Percentiles rank a stretch among this genome's conserved stretches.
Evolutionary conservation across 1,140 invertebrate species (phyloP).

Genomic region (Scaptodrosophila lebanonensis): DNA sequence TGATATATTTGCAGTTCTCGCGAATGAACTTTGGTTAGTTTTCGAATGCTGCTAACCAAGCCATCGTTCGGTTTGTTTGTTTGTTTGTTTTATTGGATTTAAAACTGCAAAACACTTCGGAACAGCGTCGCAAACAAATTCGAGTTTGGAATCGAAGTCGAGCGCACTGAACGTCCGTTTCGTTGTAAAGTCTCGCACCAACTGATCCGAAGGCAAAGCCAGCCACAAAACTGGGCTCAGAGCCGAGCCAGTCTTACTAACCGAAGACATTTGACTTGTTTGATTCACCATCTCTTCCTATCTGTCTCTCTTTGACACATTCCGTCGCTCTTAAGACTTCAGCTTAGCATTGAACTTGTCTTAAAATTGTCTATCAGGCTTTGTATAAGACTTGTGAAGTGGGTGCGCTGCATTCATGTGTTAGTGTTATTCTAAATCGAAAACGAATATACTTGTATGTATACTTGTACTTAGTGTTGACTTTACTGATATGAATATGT

Average conservation of each 20-base stretch:
- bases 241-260: not conserved
- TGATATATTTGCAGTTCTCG: constrained; percentile 1
- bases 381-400: too few relatives aligned
- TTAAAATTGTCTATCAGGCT: not conserved
- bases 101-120: too few relatives aligned
- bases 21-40: constrained; percentile 60
- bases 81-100: too few relatives aligned
- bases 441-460: too few relatives aligned
- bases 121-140: too few relatives aligned
- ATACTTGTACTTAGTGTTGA: too few relatives aligned
- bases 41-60: constrained; percentile 51
- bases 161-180: constrained; percentile 24
- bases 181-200: constrained; percentile 47
- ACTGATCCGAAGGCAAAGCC: constrained; percentile 29
- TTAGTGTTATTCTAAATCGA: too few relatives aligned
- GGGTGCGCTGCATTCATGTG: too few relatives aligned
- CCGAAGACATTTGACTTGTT: constrained; percentile 13
- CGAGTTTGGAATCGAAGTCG: too few relatives aligned
- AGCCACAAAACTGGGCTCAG: too few relatives aligned
- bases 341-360: not conserved
- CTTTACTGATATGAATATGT: too few relatives aligned
- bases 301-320: constrained; percentile 2
- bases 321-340: too few relatives aligned
- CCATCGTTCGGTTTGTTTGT: constrained; percentile 40
- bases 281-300: constrained; percentile 1